A percentile compares a stretch with the other conserved stretches of the same genome.
Evolutionary conservation across 2,888 invertebrate genomes (phyloP).

Genomic region (Pheosia gnoma): DNA sequence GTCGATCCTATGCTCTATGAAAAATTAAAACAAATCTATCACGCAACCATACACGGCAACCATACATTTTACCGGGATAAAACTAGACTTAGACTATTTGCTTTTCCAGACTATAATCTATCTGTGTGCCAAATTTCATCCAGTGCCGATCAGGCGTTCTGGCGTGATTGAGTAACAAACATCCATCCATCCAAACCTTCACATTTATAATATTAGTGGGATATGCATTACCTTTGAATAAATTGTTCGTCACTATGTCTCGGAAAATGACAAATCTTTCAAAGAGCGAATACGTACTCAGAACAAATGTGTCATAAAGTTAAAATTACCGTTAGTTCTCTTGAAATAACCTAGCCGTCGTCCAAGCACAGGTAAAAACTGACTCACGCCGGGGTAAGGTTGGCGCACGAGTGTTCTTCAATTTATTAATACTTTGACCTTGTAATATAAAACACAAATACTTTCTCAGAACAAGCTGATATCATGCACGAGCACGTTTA

Average conservation of each 20-base stretch:
- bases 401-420: constrained; percentile 34
- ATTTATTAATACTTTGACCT: constrained; percentile 46
- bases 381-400: constrained; percentile 48
- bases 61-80: too few relatives aligned
- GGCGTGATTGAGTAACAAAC: too few relatives aligned
- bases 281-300: constrained; percentile 37
- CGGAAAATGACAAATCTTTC: constrained; percentile 15
- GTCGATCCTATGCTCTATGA: too few relatives aligned
- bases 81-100: too few relatives aligned
- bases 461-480: constrained; percentile 38
- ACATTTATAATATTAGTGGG: too few relatives aligned
- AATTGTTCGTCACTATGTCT: not conserved
- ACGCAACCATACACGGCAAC: too few relatives aligned
- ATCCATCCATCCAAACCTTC: too few relatives aligned
- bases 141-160: too few relatives aligned
- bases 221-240: not conserved
- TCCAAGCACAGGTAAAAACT: constrained; percentile 46
- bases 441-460: constrained; percentile 42
- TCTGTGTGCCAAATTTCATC: too few relatives aligned
- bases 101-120: too few relatives aligned
- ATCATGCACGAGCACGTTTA: constrained; percentile 21
- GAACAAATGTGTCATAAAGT: constrained; percentile 53
- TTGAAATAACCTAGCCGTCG: constrained; percentile 54
- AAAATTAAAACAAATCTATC: too few relatives aligned
- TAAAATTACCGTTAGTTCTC: constrained; percentile 53